These are phyloP conservation scores for Heptranchias perlo DNA, from an alignment of 2,113 vertebrate species.

Conservation along the genomic window DNA sequence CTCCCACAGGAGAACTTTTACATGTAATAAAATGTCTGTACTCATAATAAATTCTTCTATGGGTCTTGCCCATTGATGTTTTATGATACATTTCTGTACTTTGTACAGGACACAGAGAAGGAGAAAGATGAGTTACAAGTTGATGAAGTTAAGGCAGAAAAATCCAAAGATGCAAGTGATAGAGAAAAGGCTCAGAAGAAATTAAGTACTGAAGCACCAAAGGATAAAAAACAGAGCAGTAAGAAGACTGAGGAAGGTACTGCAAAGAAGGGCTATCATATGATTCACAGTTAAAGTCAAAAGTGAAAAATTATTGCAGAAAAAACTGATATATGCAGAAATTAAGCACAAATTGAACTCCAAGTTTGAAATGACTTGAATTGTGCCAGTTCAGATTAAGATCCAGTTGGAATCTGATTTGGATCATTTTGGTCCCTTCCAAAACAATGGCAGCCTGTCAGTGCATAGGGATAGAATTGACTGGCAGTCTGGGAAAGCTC, in stretches of 20 bases:
- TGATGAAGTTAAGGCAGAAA: conserved; percentile 14
- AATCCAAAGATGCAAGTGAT: too few species aligned
- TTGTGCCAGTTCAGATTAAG: background rate
- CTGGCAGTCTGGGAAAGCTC: too few species aligned
- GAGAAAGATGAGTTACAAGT: conserved; percentile 30
- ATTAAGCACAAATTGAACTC: background rate
- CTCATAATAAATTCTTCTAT: background rate
- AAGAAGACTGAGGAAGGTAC: conserved; percentile 25
- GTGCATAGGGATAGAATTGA: too few species aligned
- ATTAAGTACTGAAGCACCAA: background rate
- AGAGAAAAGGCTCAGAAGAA: background rate
- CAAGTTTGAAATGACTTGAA: background rate
- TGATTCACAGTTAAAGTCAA: background rate
- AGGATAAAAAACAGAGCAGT: background rate
- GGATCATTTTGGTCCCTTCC: background rate
- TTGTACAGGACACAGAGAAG: conserved; percentile 34
- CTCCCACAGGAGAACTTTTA: background rate
- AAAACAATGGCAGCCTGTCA: too few species aligned
- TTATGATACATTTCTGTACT: background rate
- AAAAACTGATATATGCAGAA: background rate
- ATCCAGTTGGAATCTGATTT: background rate
- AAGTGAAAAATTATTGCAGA: background rate
- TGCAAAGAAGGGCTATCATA: too few species aligned
- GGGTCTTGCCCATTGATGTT: background rate
- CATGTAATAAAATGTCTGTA: background rate